These are phyloP conservation scores for Channa striata DNA, from an alignment of 2,797 vertebrate species.

Conservation along the genomic window DNA sequence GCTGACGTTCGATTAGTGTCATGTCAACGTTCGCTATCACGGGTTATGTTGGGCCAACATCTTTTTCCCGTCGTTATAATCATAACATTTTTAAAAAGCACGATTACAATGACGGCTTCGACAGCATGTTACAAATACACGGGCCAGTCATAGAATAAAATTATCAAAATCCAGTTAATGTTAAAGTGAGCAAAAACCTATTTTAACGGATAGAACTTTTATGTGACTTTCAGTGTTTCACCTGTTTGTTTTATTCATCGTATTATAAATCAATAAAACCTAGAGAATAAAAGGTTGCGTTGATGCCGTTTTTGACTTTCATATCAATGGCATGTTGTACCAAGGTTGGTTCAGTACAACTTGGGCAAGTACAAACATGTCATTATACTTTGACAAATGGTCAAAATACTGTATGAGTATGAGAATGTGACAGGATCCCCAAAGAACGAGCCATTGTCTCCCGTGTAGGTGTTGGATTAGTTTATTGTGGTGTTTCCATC, in stretches of 20 bases:
- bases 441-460: slow-evolving; percentile 32
- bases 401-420: slow-evolving; percentile 28
- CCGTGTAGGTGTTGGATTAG: too few relatives aligned
- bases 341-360: not conserved
- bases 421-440: not conserved
- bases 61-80: too few relatives aligned
- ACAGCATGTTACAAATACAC: too few relatives aligned
- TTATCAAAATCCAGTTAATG: too few relatives aligned
- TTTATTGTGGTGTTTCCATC: not conserved
- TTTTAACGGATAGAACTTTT: too few relatives aligned
- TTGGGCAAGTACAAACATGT: slow-evolving; percentile 19
- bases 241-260: not conserved
- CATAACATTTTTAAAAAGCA: too few relatives aligned
- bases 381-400: slow-evolving; percentile 17
- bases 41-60: not conserved
- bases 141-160: too few relatives aligned
- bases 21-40: not conserved
- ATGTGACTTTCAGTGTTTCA: too few relatives aligned
- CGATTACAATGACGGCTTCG: too few relatives aligned
- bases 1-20: too few relatives aligned
- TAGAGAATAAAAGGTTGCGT: slow-evolving; percentile 10
- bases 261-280: not conserved
- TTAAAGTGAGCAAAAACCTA: too few relatives aligned
- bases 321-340: slow-evolving; percentile 29
- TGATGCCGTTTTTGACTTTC: slow-evolving; percentile 9